These are phyloP conservation scores for Ispidina picta DNA, from an alignment of 2,797 vertebrate species.

Conservation along the genomic window DNA sequence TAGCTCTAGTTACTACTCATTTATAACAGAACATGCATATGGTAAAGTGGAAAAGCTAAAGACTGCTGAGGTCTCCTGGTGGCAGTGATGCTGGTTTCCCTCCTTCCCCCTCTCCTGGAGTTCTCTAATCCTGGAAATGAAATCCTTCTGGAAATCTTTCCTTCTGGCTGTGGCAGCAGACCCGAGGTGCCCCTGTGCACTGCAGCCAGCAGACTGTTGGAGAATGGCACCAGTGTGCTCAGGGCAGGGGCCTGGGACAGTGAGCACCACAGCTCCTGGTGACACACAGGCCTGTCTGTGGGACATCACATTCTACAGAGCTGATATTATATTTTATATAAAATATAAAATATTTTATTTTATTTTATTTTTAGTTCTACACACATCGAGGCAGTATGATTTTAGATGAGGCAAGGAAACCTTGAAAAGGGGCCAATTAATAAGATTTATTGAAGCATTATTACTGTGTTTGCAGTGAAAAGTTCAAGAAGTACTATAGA, in stretches of 20 bases:
- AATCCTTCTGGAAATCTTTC: neutral
- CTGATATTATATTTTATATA: too few species aligned
- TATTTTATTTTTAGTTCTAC: neutral
- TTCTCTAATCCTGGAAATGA: neutral
- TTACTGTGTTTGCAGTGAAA: neutral
- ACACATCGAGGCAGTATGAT: neutral
- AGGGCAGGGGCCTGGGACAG: neutral
- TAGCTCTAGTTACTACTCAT: neutral
- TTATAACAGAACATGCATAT: neutral
- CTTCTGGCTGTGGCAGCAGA: neutral
- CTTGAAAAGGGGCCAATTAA: neutral
- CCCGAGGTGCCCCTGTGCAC: neutral
- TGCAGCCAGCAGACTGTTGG: neutral
- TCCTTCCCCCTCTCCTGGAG: neutral
- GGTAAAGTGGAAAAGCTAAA: neutral
- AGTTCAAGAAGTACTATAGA: neutral
- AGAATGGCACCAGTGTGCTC: rapidly evolving
- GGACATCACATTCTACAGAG: neutral
- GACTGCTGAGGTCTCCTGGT: neutral
- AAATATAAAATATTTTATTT: too few species aligned
- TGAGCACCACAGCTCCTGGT: rapidly evolving
- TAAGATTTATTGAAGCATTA: neutral
- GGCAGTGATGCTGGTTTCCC: neutral
- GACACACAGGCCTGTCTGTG: rapidly evolving
- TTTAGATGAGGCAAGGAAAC: neutral